phyloP scores from a whole-genome alignment of 2,797 vertebrate species.

The Phataginus tetradactyla region DNA sequence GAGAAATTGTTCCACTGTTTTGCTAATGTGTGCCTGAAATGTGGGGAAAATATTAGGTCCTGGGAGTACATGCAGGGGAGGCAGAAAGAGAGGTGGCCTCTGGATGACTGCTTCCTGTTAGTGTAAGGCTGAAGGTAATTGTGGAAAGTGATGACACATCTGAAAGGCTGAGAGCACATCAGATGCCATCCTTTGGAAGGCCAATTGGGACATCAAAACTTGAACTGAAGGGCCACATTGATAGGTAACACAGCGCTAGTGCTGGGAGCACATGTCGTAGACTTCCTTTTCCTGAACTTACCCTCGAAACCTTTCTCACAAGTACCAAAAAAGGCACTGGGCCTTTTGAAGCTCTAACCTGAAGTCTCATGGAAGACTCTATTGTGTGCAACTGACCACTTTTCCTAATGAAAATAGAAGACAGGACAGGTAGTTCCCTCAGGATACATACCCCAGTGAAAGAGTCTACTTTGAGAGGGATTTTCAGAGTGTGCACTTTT shows the following conservation, averaged over 20 bases:
- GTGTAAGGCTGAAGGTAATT: neutral
- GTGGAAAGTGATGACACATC: neutral
- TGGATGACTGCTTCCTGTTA: neutral
- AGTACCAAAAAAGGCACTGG: neutral
- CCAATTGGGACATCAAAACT: neutral
- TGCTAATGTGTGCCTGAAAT: neutral
- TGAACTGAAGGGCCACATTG: neutral
- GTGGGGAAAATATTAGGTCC: neutral
- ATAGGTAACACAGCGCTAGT: neutral
- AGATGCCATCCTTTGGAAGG: neutral
- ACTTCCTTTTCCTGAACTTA: conserved; percentile 16
- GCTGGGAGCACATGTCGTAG: fast-evolving
- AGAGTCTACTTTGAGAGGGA: conserved; percentile 48
- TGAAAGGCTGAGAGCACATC: neutral
- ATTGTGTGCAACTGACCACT: neutral
- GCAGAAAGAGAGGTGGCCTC: no score
- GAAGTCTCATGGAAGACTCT: conserved; percentile 62
- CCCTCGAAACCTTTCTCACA: conserved; percentile 43
- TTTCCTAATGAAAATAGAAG: conserved; percentile 73
- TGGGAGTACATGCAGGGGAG: neutral
- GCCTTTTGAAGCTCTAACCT: conserved; percentile 27
- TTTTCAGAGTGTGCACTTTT: conserved; percentile 59
- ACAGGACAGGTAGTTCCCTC: conserved; percentile 54
- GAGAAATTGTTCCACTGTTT: neutral
- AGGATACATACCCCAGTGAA: conserved; percentile 37